Evolutionary conservation across 2,888 invertebrate genomes (phyloP).

Genomic region (Helicoverpa assulta): DNA sequence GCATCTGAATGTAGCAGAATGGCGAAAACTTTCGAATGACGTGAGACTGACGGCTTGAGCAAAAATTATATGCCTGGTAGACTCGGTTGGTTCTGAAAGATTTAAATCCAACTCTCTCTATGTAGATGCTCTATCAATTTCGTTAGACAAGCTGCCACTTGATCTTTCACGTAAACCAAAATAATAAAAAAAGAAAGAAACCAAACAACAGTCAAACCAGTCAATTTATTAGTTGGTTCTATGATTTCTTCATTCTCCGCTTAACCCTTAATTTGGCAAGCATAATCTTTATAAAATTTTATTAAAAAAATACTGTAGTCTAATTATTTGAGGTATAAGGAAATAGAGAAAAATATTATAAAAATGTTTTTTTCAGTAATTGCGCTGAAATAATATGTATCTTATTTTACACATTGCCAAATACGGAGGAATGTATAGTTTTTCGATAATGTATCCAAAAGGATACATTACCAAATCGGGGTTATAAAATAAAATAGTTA

Average conservation of each 20-base stretch:
- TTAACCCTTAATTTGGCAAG: no score
- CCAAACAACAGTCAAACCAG: neutral
- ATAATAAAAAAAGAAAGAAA: neutral
- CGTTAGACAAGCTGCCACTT: neutral
- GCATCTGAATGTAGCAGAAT: slow-evolving; percentile 51
- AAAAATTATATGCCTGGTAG: slow-evolving; percentile 27
- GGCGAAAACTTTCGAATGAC: slow-evolving; percentile 55
- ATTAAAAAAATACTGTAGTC: no score
- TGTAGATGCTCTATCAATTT: slow-evolving; percentile 13
- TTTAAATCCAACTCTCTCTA: slow-evolving; percentile 12
- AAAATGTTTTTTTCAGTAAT: no score
- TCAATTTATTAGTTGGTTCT: neutral
- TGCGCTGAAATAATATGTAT: no score
- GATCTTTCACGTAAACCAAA: neutral
- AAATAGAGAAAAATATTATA: no score
- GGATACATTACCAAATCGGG: no score
- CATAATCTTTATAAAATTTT: no score
- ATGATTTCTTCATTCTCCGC: neutral
- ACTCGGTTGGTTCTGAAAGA: slow-evolving; percentile 24
- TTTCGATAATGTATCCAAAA: no score
- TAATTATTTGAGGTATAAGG: no score
- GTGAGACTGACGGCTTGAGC: slow-evolving; percentile 28
- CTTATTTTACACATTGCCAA: no score
- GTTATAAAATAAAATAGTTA: no score
- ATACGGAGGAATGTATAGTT: no score